Conservation (phyloP, 2,888 invertebrate genomes). For the Leucania comma region DNA sequence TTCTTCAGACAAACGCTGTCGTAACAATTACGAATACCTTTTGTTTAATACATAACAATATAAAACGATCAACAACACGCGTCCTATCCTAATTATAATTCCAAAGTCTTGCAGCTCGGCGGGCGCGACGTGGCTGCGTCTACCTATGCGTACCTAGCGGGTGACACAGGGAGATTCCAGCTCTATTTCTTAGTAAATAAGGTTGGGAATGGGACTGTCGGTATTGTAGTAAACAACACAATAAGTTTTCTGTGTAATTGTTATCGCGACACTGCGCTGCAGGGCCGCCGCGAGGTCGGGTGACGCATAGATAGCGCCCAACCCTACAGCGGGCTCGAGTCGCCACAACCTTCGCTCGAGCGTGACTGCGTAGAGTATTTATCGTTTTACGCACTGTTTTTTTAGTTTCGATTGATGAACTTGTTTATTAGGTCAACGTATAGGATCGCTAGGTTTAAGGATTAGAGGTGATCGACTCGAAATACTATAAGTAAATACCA, state of each 20-base stretch:
- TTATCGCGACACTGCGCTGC: slow-evolving; percentile 83
- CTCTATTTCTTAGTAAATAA: slow-evolving; percentile 24
- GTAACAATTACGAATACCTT: slow-evolving; percentile 9
- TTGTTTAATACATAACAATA: slow-evolving; percentile 24
- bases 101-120: slow-evolving; percentile 62
- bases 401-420: slow-evolving; percentile 14
- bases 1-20: neutral
- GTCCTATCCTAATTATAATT: slow-evolving; percentile 67
- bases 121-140: slow-evolving; percentile 56
- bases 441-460: neutral
- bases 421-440: neutral
- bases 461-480: no score
- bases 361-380: slow-evolving; percentile 54
- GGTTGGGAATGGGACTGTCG: slow-evolving; percentile 44
- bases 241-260: slow-evolving; percentile 83
- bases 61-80: slow-evolving; percentile 47
- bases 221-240: slow-evolving; percentile 70
- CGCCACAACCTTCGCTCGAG: slow-evolving; percentile 65
- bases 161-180: neutral
- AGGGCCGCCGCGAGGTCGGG: slow-evolving; percentile 72
- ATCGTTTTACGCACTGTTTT: slow-evolving; percentile 41
- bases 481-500: no score
- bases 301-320: slow-evolving; percentile 82
- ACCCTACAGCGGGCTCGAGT: slow-evolving; percentile 67
- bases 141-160: slow-evolving; percentile 53